A percentile compares a stretch with the other conserved stretches of the same genome.
phyloP scores from a whole-genome alignment of 2,888 invertebrate genomes.

The Apamea sordens region DNA sequence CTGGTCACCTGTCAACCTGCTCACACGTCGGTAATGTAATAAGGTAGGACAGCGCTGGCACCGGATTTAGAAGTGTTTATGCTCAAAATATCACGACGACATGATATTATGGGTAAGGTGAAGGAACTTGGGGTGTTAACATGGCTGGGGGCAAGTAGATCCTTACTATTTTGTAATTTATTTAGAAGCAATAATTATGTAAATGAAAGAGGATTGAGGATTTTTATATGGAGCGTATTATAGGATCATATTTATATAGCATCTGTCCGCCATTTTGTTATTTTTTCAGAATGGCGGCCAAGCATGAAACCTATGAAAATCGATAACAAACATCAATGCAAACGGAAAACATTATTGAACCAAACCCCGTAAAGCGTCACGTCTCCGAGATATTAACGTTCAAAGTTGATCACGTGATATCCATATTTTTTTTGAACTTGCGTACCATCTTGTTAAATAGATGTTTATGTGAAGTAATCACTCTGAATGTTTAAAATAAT shows the following conservation, averaged over 20 bases:
- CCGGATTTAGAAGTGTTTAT: conserved; percentile 61
- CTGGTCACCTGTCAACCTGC: conserved; percentile 67
- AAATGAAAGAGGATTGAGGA: too few relatives aligned
- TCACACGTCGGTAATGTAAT: conserved; percentile 64
- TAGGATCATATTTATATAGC: too few relatives aligned
- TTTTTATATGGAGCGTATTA: too few relatives aligned
- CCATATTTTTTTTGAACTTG: not conserved
- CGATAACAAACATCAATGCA: not conserved
- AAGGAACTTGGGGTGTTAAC: conserved; percentile 49
- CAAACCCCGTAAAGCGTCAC: not conserved
- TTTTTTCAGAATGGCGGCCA: too few relatives aligned
- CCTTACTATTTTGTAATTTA: not conserved
- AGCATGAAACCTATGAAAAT: not conserved
- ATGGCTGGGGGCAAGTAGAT: not conserved
- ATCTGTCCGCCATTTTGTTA: too few relatives aligned
- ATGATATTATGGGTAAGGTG: conserved; percentile 44
- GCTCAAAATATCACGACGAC: conserved; percentile 57
- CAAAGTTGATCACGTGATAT: not conserved
- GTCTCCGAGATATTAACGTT: not conserved
- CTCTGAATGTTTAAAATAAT: not conserved
- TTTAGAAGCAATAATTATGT: not conserved
- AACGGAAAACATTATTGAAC: too few relatives aligned
- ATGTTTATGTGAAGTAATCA: too few relatives aligned
- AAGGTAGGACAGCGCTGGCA: conserved; percentile 60
- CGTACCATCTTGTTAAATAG: too few relatives aligned